Evolutionary conservation across 2,888 invertebrate genomes (phyloP).

Genomic region (Xestia xanthographa): DNA sequence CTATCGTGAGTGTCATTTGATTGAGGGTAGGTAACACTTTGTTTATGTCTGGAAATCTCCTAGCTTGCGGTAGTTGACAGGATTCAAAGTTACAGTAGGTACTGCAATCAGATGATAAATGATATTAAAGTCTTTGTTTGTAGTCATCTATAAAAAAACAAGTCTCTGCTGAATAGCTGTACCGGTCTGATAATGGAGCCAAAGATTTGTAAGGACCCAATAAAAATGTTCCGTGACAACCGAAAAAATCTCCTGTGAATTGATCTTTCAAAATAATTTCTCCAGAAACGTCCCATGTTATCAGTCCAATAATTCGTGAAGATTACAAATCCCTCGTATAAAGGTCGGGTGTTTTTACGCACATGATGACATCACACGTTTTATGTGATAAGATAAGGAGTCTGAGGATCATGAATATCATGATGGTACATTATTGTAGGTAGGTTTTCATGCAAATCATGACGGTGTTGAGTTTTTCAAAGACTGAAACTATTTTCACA

Average conservation of each 20-base stretch:
- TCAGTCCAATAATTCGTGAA: constrained; percentile 66
- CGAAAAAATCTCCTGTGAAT: constrained; percentile 19
- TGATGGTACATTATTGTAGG: constrained; percentile 40
- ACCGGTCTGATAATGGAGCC: neutral
- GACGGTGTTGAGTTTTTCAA: constrained; percentile 5
- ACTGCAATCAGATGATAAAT: neutral
- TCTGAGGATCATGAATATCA: constrained; percentile 44
- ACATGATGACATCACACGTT: constrained; percentile 60
- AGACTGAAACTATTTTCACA: constrained; percentile 22
- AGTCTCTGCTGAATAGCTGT: neutral
- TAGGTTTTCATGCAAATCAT: constrained; percentile 40
- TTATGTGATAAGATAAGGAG: constrained; percentile 65
- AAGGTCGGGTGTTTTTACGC: constrained; percentile 56
- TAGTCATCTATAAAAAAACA: neutral
- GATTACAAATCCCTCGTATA: constrained; percentile 65
- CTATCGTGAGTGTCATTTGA: neutral
- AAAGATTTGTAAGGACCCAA: neutral
- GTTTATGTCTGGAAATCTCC: neutral
- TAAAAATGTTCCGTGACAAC: neutral
- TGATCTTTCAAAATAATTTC: constrained; percentile 50
- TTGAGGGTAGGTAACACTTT: neutral
- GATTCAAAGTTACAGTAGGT: neutral
- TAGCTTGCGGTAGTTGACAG: neutral
- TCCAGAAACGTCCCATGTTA: constrained; percentile 58
- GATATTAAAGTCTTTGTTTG: neutral